Percentiles rank a stretch among this genome's conserved stretches.
These are phyloP conservation scores for Montipora cactus DNA, from an alignment of 64 coral and sea anemone genomes.

Conservation along the genomic window DNA sequence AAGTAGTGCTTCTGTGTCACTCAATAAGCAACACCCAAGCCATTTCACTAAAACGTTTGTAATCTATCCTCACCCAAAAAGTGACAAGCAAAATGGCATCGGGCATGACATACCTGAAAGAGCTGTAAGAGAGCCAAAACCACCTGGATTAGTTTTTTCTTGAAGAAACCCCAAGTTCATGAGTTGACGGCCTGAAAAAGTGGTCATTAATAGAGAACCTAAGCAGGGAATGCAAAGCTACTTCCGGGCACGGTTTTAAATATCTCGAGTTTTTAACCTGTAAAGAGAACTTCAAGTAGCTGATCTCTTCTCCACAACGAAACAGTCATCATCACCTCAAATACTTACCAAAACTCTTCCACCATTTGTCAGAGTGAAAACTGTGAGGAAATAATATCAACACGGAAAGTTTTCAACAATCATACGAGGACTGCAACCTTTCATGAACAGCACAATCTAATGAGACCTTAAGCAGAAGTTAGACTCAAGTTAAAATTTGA, in stretches of 20 bases:
- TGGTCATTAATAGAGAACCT: background rate
- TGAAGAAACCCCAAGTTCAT: conserved; percentile 63
- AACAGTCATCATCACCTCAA: background rate
- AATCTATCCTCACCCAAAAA: no score
- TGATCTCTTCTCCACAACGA: no score
- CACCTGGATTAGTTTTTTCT: conserved; percentile 80
- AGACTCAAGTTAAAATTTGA: no score
- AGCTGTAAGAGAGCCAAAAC: conserved; percentile 82
- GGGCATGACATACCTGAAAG: conserved; percentile 71
- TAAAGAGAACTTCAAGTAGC: no score
- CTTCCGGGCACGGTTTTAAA: no score
- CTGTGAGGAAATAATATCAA: conserved; percentile 55
- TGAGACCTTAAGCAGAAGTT: no score
- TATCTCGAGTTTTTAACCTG: no score
- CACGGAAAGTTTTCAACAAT: background rate
- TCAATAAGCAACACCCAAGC: no score
- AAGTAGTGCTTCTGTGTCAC: no score
- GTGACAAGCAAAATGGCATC: background rate
- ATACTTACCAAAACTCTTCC: conserved; percentile 90
- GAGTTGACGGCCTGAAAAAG: conserved; percentile 80
- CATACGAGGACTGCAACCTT: background rate
- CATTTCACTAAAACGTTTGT: no score
- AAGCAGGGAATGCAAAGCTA: background rate
- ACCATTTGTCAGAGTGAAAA: conserved; percentile 90
- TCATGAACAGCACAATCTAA: no score